Evolutionary conservation across 2,797 vertebrate genomes (phyloP), one percentile per base, ranked within the genome.

Genomic region (Percopsis omiscomaycus): DNA sequence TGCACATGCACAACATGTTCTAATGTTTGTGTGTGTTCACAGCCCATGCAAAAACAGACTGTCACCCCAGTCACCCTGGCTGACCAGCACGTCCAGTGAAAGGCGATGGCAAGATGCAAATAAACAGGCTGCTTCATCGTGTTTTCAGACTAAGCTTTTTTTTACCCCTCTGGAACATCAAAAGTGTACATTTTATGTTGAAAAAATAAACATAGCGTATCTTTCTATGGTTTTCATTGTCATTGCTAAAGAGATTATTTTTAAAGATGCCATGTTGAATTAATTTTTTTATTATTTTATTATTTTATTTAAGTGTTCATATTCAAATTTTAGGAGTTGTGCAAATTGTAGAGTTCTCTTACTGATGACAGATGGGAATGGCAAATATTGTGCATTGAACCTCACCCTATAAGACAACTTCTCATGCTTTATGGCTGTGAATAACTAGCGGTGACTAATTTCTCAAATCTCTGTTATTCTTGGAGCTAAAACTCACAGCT

Each of bases 381-480:
- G 83, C 77, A 59, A 71, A 67, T 56, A 32, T 52, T 74, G 75
- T 77, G 62, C 68, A 61, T 49, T 11, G 65, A 75, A 79, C 88
- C 85, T 74, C 82, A 71, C 83, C 86, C 77, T 75, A 58, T 49
- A 3, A 78, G 13, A 66, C 65, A 69, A 66, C 63, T 74, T 84
- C 60, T 71, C 79, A 89, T 83, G 85, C 71, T 84, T 46, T 9
- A 12, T 73, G 78, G 54, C 57, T 10, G 5, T 3, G 80, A 84
- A 91, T 84, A 90, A 89, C 88, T 77, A 73, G 49, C 13, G 47
- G 44, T 81, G 86, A 90, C 81, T 88, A 82, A 84, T 73, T 74
- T 73, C 74, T 79, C 74, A 67, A 72, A 68, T 59, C 53, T 50
- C 29, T 12, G 66, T 75, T 80, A 64, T 81, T 79, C 32, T 54